Conservation (phyloP, 2,888 invertebrate species). For the Marasmarcha lunaedactyla region DNA sequence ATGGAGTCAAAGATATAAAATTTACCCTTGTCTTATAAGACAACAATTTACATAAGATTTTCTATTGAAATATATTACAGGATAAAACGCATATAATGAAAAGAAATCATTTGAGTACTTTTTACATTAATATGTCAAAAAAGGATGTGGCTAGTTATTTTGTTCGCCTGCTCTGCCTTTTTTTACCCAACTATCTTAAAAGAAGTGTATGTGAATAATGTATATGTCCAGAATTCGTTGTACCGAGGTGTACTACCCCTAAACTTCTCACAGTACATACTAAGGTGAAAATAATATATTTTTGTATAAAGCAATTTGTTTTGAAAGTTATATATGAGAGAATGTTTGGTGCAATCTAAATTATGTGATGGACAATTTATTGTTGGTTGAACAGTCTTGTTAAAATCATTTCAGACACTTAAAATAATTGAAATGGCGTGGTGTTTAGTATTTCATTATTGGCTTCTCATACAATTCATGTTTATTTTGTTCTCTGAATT, state of each 20-base stretch:
- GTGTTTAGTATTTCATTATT: too few species aligned
- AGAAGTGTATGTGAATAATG: too few species aligned
- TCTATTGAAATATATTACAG: too few species aligned
- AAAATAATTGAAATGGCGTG: conserved; percentile 5
- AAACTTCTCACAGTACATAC: conserved; percentile 5
- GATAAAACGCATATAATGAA: too few species aligned
- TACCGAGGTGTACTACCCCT: conserved; percentile 5
- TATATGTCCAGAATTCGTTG: background rate
- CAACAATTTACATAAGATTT: too few species aligned
- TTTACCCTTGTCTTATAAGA: too few species aligned
- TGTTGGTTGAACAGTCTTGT: background rate
- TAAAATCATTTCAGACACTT: conserved; percentile 9
- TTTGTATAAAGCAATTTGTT: conserved; percentile 12
- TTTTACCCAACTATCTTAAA: too few species aligned
- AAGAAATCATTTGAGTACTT: too few species aligned
- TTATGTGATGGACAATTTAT: conserved; percentile 8
- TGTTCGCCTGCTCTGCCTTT: too few species aligned
- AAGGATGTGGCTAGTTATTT: too few species aligned
- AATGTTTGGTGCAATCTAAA: conserved; percentile 26
- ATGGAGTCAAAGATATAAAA: too few species aligned
- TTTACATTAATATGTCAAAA: too few species aligned
- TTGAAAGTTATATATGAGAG: conserved; percentile 22
- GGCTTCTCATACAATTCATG: conserved; percentile 1
- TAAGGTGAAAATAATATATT: conserved; percentile 7
- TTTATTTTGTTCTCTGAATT: conserved; percentile 4